phyloP scores from a whole-genome alignment of 1,140 invertebrate genomes.

The Steinernema khuongi region DNA sequence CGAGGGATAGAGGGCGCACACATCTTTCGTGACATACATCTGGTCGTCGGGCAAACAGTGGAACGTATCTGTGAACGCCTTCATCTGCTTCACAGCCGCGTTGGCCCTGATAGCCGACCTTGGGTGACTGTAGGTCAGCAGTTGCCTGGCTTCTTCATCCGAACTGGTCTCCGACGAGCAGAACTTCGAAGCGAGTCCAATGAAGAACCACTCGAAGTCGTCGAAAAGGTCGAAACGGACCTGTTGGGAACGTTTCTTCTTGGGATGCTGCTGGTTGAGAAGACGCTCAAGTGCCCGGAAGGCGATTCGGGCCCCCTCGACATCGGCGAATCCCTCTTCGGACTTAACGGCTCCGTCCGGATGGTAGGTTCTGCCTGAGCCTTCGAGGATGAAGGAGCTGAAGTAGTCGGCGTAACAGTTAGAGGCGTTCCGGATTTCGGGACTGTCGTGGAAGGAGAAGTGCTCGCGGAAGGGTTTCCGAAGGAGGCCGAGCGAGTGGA shows the following conservation, averaged over 20 bases:
- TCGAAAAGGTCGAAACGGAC: not conserved
- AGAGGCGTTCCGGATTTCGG: not conserved
- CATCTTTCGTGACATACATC: not conserved
- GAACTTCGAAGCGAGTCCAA: conserved; percentile 5
- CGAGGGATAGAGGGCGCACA: not conserved
- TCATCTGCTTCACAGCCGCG: not conserved
- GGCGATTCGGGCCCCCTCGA: not conserved
- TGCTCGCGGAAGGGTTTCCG: not conserved
- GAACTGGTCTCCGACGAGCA: not conserved
- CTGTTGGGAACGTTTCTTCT: not conserved
- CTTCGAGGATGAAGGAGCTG: not conserved
- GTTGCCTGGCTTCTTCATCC: not conserved
- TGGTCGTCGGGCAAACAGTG: not conserved
- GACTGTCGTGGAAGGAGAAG: not conserved
- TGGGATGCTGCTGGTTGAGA: not conserved
- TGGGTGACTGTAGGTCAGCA: not conserved
- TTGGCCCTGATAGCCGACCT: not conserved
- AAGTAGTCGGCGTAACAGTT: not conserved
- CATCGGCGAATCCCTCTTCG: conserved; percentile 1
- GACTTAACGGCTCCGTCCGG: not conserved
- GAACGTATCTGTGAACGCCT: not conserved
- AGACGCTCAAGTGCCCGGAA: not conserved
- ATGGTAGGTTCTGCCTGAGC: not conserved
- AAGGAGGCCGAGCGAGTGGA: not conserved
- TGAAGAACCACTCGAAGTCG: not conserved